Conservation (phyloP, 2,888 invertebrate species). For the Polia nebulosa region DNA sequence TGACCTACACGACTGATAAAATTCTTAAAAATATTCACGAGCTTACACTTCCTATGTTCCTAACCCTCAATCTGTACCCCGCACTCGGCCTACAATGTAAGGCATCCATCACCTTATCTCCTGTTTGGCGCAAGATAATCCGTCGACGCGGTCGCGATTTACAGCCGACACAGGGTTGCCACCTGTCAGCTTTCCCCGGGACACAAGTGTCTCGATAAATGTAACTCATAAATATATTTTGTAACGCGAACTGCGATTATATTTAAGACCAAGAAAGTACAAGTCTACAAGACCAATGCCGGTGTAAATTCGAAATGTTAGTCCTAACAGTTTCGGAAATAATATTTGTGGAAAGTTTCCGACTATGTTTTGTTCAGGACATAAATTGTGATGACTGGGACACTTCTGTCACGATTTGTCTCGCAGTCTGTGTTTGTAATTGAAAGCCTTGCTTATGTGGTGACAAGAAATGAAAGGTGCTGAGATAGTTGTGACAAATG, state of each 20-base stretch:
- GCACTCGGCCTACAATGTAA: slow-evolving; percentile 54
- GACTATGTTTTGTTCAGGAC: slow-evolving; percentile 40
- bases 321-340: slow-evolving; percentile 43
- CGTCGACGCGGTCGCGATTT: slow-evolving; percentile 69
- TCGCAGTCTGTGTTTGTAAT: slow-evolving; percentile 47
- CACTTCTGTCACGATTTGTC: slow-evolving; percentile 63
- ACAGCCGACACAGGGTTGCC: slow-evolving; percentile 61
- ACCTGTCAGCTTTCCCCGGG: slow-evolving; percentile 63
- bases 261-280: slow-evolving; percentile 52
- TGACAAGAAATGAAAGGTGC: slow-evolving; percentile 61
- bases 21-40: slow-evolving; percentile 35
- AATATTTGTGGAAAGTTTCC: slow-evolving; percentile 56
- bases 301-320: slow-evolving; percentile 50
- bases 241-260: slow-evolving; percentile 51
- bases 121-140: slow-evolving; percentile 76
- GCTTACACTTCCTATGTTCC: slow-evolving; percentile 35
- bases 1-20: slow-evolving; percentile 17
- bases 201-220: slow-evolving; percentile 59
- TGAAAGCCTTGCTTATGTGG: slow-evolving; percentile 61
- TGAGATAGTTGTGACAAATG: slow-evolving; percentile 51
- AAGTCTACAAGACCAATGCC: slow-evolving; percentile 47
- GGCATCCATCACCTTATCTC: slow-evolving; percentile 77
- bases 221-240: slow-evolving; percentile 65
- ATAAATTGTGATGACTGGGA: slow-evolving; percentile 60
- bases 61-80: slow-evolving; percentile 24